Base-by-base conservation (phyloP, 2,888 invertebrate genomes). In the Ophonus ardosiacus region DNA sequence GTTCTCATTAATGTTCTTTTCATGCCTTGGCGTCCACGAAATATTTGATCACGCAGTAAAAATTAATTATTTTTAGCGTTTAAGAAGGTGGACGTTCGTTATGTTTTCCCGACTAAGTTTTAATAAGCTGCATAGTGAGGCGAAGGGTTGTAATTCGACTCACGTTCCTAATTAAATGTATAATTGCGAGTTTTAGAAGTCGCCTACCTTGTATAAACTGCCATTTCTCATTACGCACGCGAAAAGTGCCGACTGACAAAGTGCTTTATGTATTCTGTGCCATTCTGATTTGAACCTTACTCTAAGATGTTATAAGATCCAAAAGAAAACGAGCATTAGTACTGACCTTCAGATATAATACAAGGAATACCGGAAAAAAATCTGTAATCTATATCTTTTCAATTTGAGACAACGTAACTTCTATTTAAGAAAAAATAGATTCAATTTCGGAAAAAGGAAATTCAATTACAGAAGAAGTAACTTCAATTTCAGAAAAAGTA, bases 101-200 rank as follows among this genome's bases (percentile, higher is more conserved):
- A 51, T 74, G 74, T 74, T 74, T 71, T 51, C 18, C 18, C 43
- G 74, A 74, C 17, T 51, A 74, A 74, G 17, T 74, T 51, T 51
- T 74, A 74, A 74, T 74, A 74, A 74, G 74, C 74, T 74, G 51
- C 21, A 43, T 74, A 74, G 21, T 51, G 56, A 74, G 5, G 38
- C 24, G 18, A 18, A 56, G 57, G 71, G 68, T 82, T 82, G 31
- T 68, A 71, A 82, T 68, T 82, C 82, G 51, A 31, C 18, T 68
- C 82, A 82, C 82, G 82, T 82, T 31, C 31, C 82, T 82, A 82
- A 82, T 82, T 82, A 82, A 82, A 82, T 82, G 82, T 71, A 82
- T 71, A 82, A 68, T 82, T 82, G 82, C 82, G 51, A 82, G 82
- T 68, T 71, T 82, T 56, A 82, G 82, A 82, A 82, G 56, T 82